phyloP scores from a whole-genome alignment of 2,113 vertebrate genomes.

The Chlorocebus sabaeus region DNA sequence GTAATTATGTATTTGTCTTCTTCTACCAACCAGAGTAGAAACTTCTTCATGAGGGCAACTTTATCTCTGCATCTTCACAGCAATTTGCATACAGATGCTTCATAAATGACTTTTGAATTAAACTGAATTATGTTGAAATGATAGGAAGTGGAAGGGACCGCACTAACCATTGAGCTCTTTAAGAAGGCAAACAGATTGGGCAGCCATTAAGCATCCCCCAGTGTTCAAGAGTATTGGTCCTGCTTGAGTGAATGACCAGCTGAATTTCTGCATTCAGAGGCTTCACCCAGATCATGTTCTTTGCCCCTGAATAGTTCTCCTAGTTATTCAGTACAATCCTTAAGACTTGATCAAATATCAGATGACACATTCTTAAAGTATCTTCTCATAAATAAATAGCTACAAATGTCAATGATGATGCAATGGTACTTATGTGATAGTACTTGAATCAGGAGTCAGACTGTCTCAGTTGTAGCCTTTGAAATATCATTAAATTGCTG shows the following conservation, averaged over 20 bases:
- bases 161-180: not conserved
- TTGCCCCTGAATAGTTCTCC: not conserved
- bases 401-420: not conserved
- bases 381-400: conserved; percentile 15
- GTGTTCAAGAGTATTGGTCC: not conserved
- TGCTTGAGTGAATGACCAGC: not conserved
- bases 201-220: not conserved
- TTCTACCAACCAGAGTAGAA: not conserved
- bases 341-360: not conserved
- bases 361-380: not conserved
- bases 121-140: not conserved
- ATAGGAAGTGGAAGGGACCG: not conserved
- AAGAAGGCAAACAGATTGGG: not conserved
- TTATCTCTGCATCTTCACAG: not conserved
- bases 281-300: not conserved
- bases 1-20: not conserved
- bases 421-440: not conserved
- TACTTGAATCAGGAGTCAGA: not conserved
- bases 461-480: not conserved
- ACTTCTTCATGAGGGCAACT: not conserved
- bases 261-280: not conserved
- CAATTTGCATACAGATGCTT: not conserved
- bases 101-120: not conserved
- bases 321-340: not conserved
- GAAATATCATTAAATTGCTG: not conserved